A percentile compares a stretch with the other conserved stretches of the same genome.
These are phyloP conservation scores for Acomys russatus DNA, from an alignment of 2,797 vertebrate species.

Conservation along the genomic window DNA sequence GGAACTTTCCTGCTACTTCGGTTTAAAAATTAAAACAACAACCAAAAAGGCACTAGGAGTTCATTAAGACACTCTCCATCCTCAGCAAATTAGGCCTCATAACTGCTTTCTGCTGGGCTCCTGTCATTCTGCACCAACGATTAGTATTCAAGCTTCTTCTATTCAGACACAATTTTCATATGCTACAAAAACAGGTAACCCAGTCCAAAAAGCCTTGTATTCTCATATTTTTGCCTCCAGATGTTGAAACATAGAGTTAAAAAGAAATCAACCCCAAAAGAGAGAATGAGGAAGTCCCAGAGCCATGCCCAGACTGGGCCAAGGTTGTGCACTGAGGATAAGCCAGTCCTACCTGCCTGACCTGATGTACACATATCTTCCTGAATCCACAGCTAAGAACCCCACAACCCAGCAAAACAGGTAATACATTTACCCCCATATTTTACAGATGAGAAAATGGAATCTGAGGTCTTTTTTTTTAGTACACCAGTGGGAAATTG, in stretches of 20 bases:
- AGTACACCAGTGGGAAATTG: constrained; percentile 57
- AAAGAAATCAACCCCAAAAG: constrained; percentile 49
- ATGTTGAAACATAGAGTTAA: constrained; percentile 15
- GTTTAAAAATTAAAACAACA: neutral
- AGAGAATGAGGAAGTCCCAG: constrained; percentile 71
- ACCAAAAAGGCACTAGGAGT: neutral
- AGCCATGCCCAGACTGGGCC: constrained; percentile 1
- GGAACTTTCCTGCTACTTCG: constrained; percentile 19
- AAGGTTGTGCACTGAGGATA: neutral
- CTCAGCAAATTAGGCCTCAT: neutral
- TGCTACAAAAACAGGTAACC: constrained; percentile 46
- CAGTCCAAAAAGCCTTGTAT: neutral
- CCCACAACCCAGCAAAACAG: neutral
- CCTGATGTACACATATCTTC: neutral
- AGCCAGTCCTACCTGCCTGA: constrained; percentile 54
- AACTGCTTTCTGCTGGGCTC: constrained; percentile 29
- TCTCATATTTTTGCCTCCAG: constrained; percentile 49
- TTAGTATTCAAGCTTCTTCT: constrained; percentile 54
- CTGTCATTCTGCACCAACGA: constrained; percentile 72
- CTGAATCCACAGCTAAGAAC: neutral
- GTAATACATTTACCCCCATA: constrained; percentile 26
- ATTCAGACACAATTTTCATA: constrained; percentile 50
- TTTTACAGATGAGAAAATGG: constrained; percentile 72
- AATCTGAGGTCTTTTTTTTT: constrained; percentile 61
- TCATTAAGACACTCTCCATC: neutral